phyloP scores from a whole-genome alignment of 1,140 invertebrate species.

The Lerema accius region DNA sequence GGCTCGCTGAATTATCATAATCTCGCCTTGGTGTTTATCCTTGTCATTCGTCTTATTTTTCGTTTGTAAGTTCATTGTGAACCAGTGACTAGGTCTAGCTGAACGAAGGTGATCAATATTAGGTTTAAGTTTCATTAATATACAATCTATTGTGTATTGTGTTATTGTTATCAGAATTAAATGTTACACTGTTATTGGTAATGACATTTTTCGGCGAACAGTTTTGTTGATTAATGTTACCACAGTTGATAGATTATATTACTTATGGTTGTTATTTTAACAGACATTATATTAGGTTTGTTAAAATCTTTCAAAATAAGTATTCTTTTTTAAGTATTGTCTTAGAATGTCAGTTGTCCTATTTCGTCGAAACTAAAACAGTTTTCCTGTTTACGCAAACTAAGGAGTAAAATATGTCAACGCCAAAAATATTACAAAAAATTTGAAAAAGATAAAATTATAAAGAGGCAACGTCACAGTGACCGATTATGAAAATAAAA shows the following conservation, averaged over 20 bases:
- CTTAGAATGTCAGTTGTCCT: neutral
- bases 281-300: too few species aligned
- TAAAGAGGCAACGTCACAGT: too few species aligned
- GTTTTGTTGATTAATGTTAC: too few species aligned
- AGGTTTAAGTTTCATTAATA: neutral
- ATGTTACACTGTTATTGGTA: too few species aligned
- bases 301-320: too few species aligned
- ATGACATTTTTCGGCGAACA: too few species aligned
- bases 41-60: slow-evolving; percentile 25
- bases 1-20: slow-evolving; percentile 25
- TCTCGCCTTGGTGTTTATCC: slow-evolving; percentile 25
- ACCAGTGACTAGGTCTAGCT: slow-evolving; percentile 2
- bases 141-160: neutral
- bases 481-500: too few species aligned
- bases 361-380: neutral
- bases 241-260: too few species aligned
- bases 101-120: neutral
- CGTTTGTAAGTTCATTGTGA: slow-evolving; percentile 12
- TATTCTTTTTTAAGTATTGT: too few species aligned
- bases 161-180: neutral
- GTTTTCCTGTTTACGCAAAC: neutral
- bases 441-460: too few species aligned
- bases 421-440: neutral
- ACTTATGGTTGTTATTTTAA: too few species aligned
- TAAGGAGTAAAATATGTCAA: neutral